Base-by-base conservation (phyloP, 2,113 vertebrate species). In the Cavia porcellus region DNA sequence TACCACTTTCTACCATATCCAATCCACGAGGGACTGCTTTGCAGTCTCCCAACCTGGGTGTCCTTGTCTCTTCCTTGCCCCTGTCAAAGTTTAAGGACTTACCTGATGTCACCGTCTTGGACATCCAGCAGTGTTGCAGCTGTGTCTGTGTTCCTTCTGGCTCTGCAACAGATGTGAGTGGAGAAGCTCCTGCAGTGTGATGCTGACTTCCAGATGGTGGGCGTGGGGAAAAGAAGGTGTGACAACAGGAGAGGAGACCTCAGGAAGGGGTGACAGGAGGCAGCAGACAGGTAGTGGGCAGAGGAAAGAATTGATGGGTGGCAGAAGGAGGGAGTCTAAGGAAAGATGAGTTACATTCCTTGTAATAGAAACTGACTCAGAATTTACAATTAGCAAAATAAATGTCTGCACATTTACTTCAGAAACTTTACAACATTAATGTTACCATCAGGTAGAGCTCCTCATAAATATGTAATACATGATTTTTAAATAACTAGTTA, bases 201-300 rank as follows among this genome's bases (percentile, higher is more conserved):
- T 75, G 92, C 75, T 95, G 96, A 86, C 96, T 97, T 98, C 98
- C 98, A 98, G 98, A 98, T 97, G 98, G 98, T 95, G 95, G 98
- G 92, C 38, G 0, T 92, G 92, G 93, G 97, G 35, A 84, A 62
- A 96, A 90, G 97, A 96, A 96, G 97, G 87, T 70, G 89, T 92
- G 97, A 97, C 97, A 35, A 87, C 88, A 86, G 96, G 94, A 96
- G 96, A 72, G 91, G 89, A 81, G 77, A 84, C 97, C 82, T 90
- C 57, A 52, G 92, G 88, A 96, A 97, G 95, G 96, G 97, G 94
- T 88, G 93, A 88, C 96, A 96, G 98, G 96, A 96, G 96, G 97
- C 35, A 95, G 90, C 72, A 94, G 96, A 94, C 96, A 96, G 96
- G 94, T 86, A 90, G 79, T 92, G 72, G 96, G 94, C 90, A 81